Evolutionary conservation across 2,797 vertebrate genomes (phyloP).

Genomic region (Bradypodion pumilum): DNA sequence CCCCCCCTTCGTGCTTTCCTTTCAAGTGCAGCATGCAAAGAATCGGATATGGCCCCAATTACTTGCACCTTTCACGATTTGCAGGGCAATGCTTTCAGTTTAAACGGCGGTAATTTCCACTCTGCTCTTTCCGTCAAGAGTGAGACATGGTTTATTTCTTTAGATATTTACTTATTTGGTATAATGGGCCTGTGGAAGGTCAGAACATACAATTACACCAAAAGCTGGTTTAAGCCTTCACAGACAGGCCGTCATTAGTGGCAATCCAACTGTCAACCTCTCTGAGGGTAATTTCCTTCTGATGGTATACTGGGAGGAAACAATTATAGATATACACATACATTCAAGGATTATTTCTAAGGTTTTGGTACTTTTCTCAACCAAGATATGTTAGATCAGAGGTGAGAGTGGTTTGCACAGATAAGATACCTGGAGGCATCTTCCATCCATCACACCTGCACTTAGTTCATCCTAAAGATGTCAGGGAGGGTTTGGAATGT

Average conservation of each 20-base stretch:
- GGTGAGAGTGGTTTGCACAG: not conserved
- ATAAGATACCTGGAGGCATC: not conserved
- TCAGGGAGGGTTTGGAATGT: not conserved
- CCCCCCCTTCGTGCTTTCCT: not conserved
- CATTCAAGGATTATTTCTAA: constrained; percentile 23
- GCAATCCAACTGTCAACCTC: constrained; percentile 60
- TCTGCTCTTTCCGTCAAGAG: constrained; percentile 47
- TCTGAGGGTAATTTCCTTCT: constrained; percentile 55
- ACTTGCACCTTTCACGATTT: constrained; percentile 45
- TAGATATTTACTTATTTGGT: constrained; percentile 50
- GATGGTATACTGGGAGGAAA: constrained; percentile 21
- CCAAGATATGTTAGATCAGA: not conserved
- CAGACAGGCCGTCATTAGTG: constrained; percentile 57
- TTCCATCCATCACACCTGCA: not conserved
- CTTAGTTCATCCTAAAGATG: not conserved
- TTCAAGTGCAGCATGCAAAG: constrained; percentile 26
- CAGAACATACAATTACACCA: constrained; percentile 59
- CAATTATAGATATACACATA: constrained; percentile 7
- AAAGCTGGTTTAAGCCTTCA: constrained; percentile 47
- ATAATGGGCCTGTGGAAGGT: constrained; percentile 53
- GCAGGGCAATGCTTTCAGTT: constrained; percentile 49
- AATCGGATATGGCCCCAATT: constrained; percentile 36
- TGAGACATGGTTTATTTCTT: constrained; percentile 50
- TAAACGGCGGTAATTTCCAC: constrained; percentile 58
- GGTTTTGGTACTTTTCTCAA: not conserved